Conservation (phyloP, 2,113 vertebrate species). For the Tetrao urogallus region DNA sequence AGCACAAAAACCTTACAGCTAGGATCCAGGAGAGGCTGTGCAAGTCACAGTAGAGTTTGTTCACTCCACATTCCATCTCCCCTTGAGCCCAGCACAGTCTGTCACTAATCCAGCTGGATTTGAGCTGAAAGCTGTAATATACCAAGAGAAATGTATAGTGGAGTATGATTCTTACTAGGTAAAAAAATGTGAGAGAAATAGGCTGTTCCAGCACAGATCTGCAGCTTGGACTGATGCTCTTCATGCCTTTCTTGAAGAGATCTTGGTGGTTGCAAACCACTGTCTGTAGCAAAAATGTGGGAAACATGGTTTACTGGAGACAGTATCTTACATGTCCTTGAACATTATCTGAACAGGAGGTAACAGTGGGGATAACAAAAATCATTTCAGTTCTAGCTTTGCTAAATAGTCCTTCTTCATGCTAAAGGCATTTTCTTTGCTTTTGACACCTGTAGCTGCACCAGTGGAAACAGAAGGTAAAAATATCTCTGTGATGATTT, state of each 20-base stretch:
- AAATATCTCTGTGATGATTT: constrained; percentile 43
- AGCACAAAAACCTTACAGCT: neutral
- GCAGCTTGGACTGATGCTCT: neutral
- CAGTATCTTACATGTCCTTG: accelerated
- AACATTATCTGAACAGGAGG: neutral
- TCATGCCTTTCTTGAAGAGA: neutral
- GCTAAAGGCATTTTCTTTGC: neutral
- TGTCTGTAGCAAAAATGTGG: neutral
- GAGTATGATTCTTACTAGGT: neutral
- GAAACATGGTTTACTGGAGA: accelerated
- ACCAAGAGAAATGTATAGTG: neutral
- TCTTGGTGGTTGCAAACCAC: accelerated
- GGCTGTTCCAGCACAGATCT: neutral
- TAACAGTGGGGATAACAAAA: neutral
- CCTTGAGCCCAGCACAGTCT: neutral
- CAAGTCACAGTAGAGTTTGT: neutral
- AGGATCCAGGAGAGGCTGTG: neutral
- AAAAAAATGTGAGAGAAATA: neutral
- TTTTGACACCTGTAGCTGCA: neutral
- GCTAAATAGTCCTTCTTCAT: neutral
- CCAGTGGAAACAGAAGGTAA: constrained; percentile 13
- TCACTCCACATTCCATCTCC: neutral
- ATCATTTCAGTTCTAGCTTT: neutral
- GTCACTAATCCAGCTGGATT: neutral
- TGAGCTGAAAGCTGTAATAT: neutral